Evolutionary conservation across 2,888 invertebrate genomes (phyloP).

Genomic region (Steromphala cineraria): DNA sequence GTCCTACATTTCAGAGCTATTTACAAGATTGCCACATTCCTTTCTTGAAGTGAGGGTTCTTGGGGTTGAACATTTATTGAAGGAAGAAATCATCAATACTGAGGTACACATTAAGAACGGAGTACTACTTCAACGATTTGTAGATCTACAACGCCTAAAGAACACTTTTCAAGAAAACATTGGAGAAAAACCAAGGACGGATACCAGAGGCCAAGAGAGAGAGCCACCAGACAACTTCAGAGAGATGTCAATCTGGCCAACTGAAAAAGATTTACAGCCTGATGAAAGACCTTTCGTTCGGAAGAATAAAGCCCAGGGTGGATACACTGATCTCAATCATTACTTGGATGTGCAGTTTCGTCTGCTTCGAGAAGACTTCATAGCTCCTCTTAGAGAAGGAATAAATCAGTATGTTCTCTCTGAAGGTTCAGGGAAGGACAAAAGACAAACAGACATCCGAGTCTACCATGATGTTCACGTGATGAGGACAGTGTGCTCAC

Average conservation of each 20-base stretch:
- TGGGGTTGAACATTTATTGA: neutral
- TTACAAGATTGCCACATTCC: neutral
- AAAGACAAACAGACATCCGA: constrained; percentile 39
- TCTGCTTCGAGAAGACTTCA: constrained; percentile 87
- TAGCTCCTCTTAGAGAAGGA: constrained; percentile 84
- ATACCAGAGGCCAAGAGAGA: neutral
- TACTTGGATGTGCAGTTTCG: constrained; percentile 87
- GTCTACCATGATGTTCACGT: constrained; percentile 52
- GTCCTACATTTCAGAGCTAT: neutral
- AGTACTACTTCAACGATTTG: neutral
- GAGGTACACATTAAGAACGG: neutral
- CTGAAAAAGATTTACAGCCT: constrained; percentile 67
- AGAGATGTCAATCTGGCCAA: constrained; percentile 71
- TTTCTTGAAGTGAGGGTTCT: neutral
- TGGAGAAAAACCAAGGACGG: neutral
- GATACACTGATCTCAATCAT: constrained; percentile 81
- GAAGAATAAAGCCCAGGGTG: constrained; percentile 80
- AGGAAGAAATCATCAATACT: neutral
- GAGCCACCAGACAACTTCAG: constrained; percentile 76
- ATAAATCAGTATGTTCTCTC: constrained; percentile 77
- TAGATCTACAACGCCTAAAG: neutral
- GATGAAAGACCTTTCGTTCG: constrained; percentile 76
- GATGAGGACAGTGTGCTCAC: constrained; percentile 30
- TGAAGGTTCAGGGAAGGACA: constrained; percentile 47
- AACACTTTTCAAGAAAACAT: neutral